Conservation (phyloP, 2,888 invertebrate genomes). For the Nomada goodeniana region DNA sequence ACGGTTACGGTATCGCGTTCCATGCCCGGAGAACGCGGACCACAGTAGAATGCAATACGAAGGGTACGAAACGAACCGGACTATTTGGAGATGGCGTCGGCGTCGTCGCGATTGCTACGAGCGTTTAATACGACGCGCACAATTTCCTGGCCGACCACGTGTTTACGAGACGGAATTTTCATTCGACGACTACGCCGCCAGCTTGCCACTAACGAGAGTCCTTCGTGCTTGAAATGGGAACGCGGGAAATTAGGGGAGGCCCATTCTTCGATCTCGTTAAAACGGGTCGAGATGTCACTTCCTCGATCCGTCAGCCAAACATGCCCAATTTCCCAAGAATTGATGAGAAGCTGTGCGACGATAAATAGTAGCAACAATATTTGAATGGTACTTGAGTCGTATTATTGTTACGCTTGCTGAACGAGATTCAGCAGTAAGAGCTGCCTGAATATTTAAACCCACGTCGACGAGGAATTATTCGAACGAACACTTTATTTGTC, state of each 20-base stretch:
- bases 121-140: conserved; percentile 52
- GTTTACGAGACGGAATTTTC: conserved; percentile 38
- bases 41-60: background rate
- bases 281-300: no score
- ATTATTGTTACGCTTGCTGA: no score
- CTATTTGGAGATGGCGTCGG: background rate
- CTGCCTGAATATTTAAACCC: no score
- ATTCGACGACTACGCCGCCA: background rate
- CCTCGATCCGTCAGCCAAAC: no score
- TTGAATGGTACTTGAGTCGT: no score
- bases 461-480: no score
- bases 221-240: background rate
- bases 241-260: background rate
- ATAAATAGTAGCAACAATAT: no score
- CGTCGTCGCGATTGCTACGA: conserved; percentile 33
- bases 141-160: conserved; percentile 52
- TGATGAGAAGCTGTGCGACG: no score
- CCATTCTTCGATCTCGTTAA: background rate
- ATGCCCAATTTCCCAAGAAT: no score
- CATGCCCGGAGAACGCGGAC: background rate
- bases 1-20: no score
- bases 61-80: background rate
- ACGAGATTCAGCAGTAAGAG: no score
- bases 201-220: background rate
- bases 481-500: no score